These are phyloP conservation scores for Lamellibrachia luymesi DNA, from an alignment of 1,140 invertebrate genomes.

Conservation along the genomic window DNA sequence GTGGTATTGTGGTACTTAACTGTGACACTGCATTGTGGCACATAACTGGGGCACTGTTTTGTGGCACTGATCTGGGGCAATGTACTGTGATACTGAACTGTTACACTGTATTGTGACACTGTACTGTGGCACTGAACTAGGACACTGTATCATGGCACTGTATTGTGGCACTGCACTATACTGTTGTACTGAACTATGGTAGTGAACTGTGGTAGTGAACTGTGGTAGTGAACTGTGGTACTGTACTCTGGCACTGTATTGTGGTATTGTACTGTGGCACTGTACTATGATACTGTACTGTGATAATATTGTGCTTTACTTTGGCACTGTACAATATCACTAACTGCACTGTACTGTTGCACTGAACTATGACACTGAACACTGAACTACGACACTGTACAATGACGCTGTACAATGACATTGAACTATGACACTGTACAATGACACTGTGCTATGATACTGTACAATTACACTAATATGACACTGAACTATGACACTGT, in stretches of 20 bases:
- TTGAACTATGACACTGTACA: background rate
- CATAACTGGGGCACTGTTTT: no score
- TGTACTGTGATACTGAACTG: background rate
- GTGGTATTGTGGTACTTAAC: background rate
- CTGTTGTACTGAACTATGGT: no score
- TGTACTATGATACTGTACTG: background rate
- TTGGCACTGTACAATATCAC: no score
- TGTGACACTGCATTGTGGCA: background rate
- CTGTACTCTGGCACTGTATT: background rate
- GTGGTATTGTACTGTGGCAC: background rate
- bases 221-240: background rate
- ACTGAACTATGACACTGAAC: no score
- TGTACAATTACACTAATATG: background rate
- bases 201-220: no score
- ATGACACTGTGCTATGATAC: background rate
- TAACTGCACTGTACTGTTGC: no score
- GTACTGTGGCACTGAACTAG: background rate
- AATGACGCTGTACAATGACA: background rate
- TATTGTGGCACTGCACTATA: no score
- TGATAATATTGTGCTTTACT: background rate
- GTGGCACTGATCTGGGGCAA: background rate
- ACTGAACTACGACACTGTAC: no score
- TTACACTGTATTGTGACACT: background rate
- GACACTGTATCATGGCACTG: no score
- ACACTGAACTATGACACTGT: background rate